Evolutionary conservation across 2,797 vertebrate genomes (phyloP), one percentile per base, ranked within the genome.

Genomic region (Hemitrygon akajei): DNA sequence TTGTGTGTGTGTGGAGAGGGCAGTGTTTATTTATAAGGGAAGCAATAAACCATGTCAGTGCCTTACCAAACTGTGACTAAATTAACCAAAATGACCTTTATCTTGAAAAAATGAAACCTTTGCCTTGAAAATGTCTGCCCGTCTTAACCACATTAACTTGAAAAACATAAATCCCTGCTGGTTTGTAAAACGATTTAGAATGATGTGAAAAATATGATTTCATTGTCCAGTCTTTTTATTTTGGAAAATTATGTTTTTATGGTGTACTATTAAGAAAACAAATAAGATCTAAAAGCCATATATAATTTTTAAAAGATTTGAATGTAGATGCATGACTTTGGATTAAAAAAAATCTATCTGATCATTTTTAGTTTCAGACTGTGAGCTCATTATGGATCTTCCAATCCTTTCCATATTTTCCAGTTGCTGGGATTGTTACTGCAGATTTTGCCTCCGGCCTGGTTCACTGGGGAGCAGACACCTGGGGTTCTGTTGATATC

Each of bases 401-500:
- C 40, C 71, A 75, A 93, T 93, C 91, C 91, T 93, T 93, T 93
- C 91, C 91, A 93, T 93, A 93, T 93, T 93, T 95, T 96, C 94
- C 95, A 97, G 97, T 98, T 95, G 95, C 97, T 82, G 97, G 97
- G 94, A 98, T 97, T 94, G 97, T 97, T 96, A 97, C 96, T 7
- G 97, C 97, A 95, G 97, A 98, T 96, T 98, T 98, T 96, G 97
- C 97, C 94, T 96, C 96, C 63, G 98, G 97, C 95, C 96, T 95
- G 3, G 96, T 97, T 93, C 97, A 97, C 95, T 96, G 96, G 97
- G 97, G 97, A 96, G 96, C 97, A 47, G 97, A 98, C 95, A 98
- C 97, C 95, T 97, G 97, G 97, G 97, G 97, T 95, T 98, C 97
- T 87, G 97, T 97, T 97, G 97, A 98, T 96, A 97, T 98, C 95